Evolutionary conservation across 2,113 vertebrate species (phyloP).

Genomic region (Paramisgurnus dabryanus): DNA sequence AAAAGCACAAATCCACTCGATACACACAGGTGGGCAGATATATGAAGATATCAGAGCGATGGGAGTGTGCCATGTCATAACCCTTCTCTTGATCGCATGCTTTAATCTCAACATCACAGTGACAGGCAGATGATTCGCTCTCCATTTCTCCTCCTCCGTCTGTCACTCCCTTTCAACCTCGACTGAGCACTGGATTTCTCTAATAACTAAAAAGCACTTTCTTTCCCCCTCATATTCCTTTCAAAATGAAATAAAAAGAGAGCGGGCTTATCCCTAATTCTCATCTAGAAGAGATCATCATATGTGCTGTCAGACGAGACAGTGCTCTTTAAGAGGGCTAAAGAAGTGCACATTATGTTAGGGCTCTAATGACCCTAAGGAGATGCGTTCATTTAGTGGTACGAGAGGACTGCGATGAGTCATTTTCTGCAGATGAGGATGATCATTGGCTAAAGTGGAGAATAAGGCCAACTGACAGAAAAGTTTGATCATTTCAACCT

Average conservation of each 20-base stretch:
- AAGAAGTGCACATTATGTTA: neutral
- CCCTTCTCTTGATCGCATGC: slow-evolving; percentile 53
- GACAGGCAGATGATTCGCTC: slow-evolving; percentile 59
- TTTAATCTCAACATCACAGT: slow-evolving; percentile 61
- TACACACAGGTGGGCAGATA: slow-evolving; percentile 52
- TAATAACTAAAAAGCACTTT: slow-evolving; percentile 59
- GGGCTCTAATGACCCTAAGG: neutral
- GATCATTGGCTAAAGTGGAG: neutral
- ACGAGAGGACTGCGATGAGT: slow-evolving; percentile 1
- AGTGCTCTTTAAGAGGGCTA: neutral
- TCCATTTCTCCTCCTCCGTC: neutral
- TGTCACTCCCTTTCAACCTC: slow-evolving; percentile 6
- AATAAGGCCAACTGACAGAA: neutral
- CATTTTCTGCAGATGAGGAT: neutral
- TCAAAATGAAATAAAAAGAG: neutral
- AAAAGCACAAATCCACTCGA: neutral
- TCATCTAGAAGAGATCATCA: slow-evolving; percentile 52
- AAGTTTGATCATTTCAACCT: neutral
- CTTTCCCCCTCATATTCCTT: slow-evolving; percentile 58
- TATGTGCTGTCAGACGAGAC: slow-evolving; percentile 51
- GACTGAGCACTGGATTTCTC: slow-evolving; percentile 43
- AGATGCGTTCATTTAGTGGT: neutral
- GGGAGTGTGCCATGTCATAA: slow-evolving; percentile 62
- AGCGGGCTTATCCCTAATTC: slow-evolving; percentile 55
- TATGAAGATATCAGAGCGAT: slow-evolving; percentile 60